Evolutionary conservation across 2,888 invertebrate genomes (phyloP).

Genomic region (Apodemia duryi): DNA sequence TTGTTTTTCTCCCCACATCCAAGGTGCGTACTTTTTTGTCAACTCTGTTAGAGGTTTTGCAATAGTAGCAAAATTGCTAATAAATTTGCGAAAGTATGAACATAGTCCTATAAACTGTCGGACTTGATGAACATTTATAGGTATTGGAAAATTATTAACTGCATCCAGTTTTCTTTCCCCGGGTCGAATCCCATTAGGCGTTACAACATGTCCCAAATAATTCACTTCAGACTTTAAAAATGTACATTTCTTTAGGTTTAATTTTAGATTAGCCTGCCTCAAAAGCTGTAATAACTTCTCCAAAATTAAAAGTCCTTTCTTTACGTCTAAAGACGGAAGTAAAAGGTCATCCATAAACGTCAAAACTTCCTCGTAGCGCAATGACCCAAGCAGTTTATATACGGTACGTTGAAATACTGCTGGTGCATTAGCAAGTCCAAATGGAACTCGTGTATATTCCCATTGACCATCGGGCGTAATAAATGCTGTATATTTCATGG

Average conservation of each 20-base stretch:
- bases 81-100: constrained; percentile 38
- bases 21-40: constrained; percentile 32
- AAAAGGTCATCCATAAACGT: constrained; percentile 10
- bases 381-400: constrained; percentile 22
- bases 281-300: too few relatives aligned
- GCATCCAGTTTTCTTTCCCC: constrained; percentile 29
- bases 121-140: constrained; percentile 34
- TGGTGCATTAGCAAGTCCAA: constrained; percentile 33
- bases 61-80: constrained; percentile 35
- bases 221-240: constrained; percentile 33
- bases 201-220: constrained; percentile 35
- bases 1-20: constrained; percentile 30
- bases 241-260: constrained; percentile 34
- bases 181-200: constrained; percentile 30
- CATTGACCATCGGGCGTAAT: constrained; percentile 32
- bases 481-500: constrained; percentile 32
- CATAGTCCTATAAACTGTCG: constrained; percentile 36
- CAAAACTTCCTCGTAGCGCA: not conserved
- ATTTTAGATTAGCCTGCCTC: constrained; percentile 27
- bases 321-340: constrained; percentile 16
- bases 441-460: constrained; percentile 32
- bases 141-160: constrained; percentile 31
- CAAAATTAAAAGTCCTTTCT: too few relatives aligned
- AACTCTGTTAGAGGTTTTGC: constrained; percentile 34
- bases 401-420: constrained; percentile 31